phyloP scores from a whole-genome alignment of 2,888 invertebrate genomes.

The Vanessa cardui region DNA sequence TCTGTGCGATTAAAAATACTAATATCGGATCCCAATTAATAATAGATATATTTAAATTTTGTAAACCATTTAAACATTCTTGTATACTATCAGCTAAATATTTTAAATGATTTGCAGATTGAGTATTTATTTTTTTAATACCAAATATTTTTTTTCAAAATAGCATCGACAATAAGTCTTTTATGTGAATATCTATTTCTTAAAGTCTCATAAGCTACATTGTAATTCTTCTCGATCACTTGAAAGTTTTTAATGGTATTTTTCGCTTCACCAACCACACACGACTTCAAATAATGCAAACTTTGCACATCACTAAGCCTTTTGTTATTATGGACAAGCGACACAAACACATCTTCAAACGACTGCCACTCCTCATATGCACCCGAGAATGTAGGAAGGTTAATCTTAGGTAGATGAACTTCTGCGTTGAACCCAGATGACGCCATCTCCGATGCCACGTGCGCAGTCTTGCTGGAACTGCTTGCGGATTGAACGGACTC shows the following conservation, averaged over 20 bases:
- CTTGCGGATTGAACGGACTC: too few relatives aligned
- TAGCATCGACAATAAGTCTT: neutral
- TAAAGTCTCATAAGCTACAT: neutral
- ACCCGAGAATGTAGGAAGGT: too few relatives aligned
- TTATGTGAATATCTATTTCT: neutral
- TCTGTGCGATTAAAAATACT: neutral
- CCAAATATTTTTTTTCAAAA: constrained; percentile 1
- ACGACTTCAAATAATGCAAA: constrained; percentile 41
- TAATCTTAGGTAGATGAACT: constrained; percentile 1
- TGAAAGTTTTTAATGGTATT: constrained; percentile 28
- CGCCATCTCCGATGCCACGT: too few relatives aligned
- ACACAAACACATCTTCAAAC: constrained; percentile 39
- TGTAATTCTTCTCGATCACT: constrained; percentile 2
- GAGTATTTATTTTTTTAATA: neutral
- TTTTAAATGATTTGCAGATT: constrained; percentile 1
- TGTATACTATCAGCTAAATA: neutral
- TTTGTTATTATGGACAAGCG: constrained; percentile 40
- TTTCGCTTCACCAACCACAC: constrained; percentile 40
- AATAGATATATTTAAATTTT: neutral
- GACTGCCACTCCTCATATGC: constrained; percentile 41
- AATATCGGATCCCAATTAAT: constrained; percentile 1
- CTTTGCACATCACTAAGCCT: constrained; percentile 41
- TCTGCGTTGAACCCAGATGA: neutral
- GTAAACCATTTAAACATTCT: neutral
- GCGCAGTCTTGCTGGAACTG: too few relatives aligned